Evolutionary conservation across 2,113 vertebrate genomes (phyloP).

Genomic region (Muscicapa adusta): DNA sequence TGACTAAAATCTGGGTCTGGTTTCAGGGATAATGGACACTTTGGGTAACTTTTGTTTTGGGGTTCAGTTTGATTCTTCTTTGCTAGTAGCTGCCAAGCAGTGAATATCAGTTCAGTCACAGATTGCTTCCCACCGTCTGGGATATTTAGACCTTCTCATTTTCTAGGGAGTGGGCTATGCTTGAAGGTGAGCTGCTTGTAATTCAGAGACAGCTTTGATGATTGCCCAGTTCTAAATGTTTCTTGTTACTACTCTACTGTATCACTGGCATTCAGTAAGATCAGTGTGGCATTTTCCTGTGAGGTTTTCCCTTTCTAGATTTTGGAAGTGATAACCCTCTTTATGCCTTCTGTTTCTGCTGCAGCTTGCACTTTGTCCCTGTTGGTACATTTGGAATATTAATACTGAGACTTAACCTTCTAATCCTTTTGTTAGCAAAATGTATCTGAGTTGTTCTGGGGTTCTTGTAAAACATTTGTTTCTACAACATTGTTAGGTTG

Average conservation of each 20-base stretch:
- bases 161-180: background rate
- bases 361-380: background rate
- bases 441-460: background rate
- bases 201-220: background rate
- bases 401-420: background rate
- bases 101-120: background rate
- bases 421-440: slow-evolving; percentile 20
- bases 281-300: background rate
- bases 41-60: background rate
- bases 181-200: background rate
- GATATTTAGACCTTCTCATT: background rate
- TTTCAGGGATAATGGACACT: background rate
- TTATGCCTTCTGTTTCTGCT: background rate
- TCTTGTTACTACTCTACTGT: background rate
- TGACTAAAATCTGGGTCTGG: background rate
- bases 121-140: background rate
- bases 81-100: background rate
- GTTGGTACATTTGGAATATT: background rate
- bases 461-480: background rate
- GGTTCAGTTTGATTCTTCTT: background rate
- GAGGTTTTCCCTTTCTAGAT: background rate
- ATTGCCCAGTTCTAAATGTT: background rate
- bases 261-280: background rate
- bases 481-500: slow-evolving; percentile 23
- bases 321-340: background rate